phyloP scores from a whole-genome alignment of 1,140 invertebrate species.

The Brachionus manjavacas region DNA sequence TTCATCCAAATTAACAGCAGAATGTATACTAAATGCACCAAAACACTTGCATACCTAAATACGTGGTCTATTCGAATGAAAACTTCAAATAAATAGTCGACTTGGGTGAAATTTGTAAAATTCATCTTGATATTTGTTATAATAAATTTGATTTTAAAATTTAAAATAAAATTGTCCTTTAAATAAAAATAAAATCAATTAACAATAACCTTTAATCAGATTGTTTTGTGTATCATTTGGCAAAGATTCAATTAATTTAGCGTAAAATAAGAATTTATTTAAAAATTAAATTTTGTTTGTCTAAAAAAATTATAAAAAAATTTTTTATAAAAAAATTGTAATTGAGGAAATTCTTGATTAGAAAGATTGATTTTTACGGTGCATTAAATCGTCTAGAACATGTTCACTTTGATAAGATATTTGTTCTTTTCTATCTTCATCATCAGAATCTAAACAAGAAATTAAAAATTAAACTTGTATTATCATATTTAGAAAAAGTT shows the following conservation, averaged over 20 bases:
- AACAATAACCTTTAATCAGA: background rate
- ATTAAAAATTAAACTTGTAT: background rate
- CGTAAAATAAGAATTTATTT: background rate
- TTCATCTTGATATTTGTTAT: background rate
- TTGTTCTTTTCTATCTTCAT: background rate
- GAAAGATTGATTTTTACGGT: background rate
- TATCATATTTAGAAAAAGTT: background rate
- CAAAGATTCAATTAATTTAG: background rate
- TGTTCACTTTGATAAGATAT: background rate
- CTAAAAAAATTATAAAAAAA: background rate
- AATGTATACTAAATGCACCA: background rate
- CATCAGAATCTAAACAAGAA: background rate
- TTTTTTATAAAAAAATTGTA: background rate
- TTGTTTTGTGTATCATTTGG: too few species aligned
- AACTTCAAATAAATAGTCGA: background rate
- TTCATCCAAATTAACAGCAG: background rate
- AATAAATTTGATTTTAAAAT: background rate
- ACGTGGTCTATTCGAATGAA: background rate
- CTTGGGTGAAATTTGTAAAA: background rate
- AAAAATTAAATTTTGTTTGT: background rate
- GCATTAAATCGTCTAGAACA: conserved; percentile 6
- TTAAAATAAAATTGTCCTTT: background rate
- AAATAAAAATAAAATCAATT: background rate
- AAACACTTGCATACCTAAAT: background rate
- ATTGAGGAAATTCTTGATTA: background rate